Evolutionary conservation across 1,140 invertebrate species (phyloP), one percentile per base, ranked within the genome.

Genomic region (Drosophila kikkawai): DNA sequence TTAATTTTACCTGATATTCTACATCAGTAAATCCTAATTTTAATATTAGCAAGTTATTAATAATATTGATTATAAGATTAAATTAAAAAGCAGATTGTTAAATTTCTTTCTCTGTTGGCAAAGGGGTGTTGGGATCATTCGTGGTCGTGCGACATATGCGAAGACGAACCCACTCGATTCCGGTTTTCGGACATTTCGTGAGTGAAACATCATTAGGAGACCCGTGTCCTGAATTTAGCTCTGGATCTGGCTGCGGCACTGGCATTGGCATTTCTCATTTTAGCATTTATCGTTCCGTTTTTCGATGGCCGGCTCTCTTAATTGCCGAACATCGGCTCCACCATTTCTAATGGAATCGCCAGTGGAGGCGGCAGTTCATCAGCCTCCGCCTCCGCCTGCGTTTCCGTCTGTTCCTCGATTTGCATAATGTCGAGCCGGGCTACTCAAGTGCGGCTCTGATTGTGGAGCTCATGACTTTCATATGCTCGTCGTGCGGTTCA

Each of bases 201-300:
- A 67, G 73, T 66, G 37, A 57, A 79, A 71, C 71, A 76, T 78
- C 60, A 88, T 83, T 87, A 88, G 56, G 41, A 34, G 22, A 29
- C 59, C 65, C 59, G 29, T 51, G 53, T 41, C 34, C 48, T 42
- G 42, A 26, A 55, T 37, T 41, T 41, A 4, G 26, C 55, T 41
- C 11, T 36, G 51, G 26, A 36, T n/a, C 53, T 39, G 53, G 37
- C 36, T 11, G 34, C 13, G 19, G 8, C 29, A 39, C 55, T 53
- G 47, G 15, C 32, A 44, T 39, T 51, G 47, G 53, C 48, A 56
- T 55, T 67, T 75, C 68, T 66, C 64, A 80, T 82, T 82, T 85
- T 68, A 41, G 61, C 55, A 76, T 87, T 79, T 76, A 85, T 74
- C 66, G 58, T 76, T 65, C 36, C 51, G 65, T 73, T 73, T 66